A percentile compares a stretch with the other conserved stretches of the same genome.
Evolutionary conservation across 1,140 invertebrate genomes (phyloP).

Genomic region (Ptiloglossa arizonensis): DNA sequence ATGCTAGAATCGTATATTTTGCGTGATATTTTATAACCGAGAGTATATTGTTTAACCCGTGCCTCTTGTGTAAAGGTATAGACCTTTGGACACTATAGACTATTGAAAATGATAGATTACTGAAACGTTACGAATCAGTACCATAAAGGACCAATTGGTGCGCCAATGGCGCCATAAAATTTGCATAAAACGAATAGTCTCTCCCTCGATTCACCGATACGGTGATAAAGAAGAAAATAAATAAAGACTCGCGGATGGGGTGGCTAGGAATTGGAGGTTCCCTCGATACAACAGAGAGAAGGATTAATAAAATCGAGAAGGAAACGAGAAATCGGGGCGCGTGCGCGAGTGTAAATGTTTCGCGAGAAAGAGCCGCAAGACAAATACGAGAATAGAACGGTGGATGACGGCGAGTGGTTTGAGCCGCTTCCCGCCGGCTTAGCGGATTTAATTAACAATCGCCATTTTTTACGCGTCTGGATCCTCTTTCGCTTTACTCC

Average conservation of each 20-base stretch:
- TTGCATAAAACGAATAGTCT: no score
- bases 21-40: no score
- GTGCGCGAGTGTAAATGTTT: conserved; percentile 56
- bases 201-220: no score
- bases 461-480: conserved; percentile 72
- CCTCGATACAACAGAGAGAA: no score
- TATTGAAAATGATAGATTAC: no score
- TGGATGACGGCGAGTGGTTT: conserved; percentile 52
- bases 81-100: no score
- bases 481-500: neutral
- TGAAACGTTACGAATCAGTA: no score
- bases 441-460: conserved; percentile 76
- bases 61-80: no score
- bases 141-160: no score
- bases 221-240: neutral
- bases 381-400: conserved; percentile 61
- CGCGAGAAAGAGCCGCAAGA: conserved; percentile 54
- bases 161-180: no score
- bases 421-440: conserved; percentile 54
- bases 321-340: neutral
- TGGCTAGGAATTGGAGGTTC: neutral
- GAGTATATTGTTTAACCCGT: no score
- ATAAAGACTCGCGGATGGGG: neutral
- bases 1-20: no score
- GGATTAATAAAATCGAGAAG: neutral